Base-by-base conservation (phyloP, 2,113 vertebrate genomes). In the Scytalopus superciliaris region DNA sequence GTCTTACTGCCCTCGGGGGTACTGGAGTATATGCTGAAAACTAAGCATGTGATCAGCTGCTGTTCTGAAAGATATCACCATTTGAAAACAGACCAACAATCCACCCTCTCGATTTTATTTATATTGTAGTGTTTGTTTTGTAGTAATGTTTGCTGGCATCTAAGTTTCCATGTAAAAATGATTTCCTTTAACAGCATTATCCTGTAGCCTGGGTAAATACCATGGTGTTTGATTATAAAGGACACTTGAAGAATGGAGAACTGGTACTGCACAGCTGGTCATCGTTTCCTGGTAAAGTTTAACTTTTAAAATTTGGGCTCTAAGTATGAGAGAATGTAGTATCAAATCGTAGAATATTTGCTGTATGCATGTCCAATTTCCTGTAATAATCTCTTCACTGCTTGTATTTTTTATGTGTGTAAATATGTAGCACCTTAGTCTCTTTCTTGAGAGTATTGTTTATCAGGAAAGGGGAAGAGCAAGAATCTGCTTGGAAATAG, bases 171-270 rank as follows among this genome's bases (percentile, higher is more conserved):
- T 77, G 37, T 93, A 75, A 81, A 35, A 60, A n/a, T 10, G 91
- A 3, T 93, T 84, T 95, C 89, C 18, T 91, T 95, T 92, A 47
- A 55, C 98, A 99, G 99, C 99, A 99, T 97, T 99, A 99, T 97
- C 99, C 99, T 66, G 99, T 99, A 64, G 99, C 99, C 23, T 99
- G 99, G 99, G 99, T 99, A 85, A 99, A 99, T 97, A 99, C 99
- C 28, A 99, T 99, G 99, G 98, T 99, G 94, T 99, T 99, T 98
- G 99, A 99, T 98, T 99, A 99, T 97, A 99, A 99, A 98, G 99
- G 99, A 91, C 99, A 99, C 39, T 92, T 99, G 96, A 99, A 98
- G 97, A 99, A 98, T 12, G 99, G 99, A 91, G 99, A 99, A 22
- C 90, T 99, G 81, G 94, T 98, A 76, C 96, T 99, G 80, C 98